These are phyloP conservation scores for Tetragonula carbonaria DNA, from an alignment of 2,888 invertebrate genomes.

Conservation along the genomic window DNA sequence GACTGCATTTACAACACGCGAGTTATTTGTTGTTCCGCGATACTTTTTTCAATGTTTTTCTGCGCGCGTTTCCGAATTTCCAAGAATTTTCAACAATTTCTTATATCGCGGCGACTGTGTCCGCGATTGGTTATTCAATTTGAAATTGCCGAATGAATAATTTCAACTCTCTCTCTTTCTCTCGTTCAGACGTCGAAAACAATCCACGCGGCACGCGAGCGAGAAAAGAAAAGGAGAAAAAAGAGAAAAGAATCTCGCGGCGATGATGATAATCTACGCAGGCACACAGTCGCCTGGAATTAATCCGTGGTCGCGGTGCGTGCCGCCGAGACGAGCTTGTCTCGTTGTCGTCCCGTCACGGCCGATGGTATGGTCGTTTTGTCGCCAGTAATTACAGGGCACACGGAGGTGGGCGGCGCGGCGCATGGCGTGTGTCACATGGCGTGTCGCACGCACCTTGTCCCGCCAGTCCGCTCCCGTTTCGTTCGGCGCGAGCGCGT, in stretches of 20 bases:
- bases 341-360: conserved; percentile 74
- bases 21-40: background rate
- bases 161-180: background rate
- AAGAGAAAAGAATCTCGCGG: conserved; percentile 11
- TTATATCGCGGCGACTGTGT: too few relatives aligned
- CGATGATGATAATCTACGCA: conserved; percentile 26
- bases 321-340: conserved; percentile 56
- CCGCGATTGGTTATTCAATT: too few relatives aligned
- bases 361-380: conserved; percentile 70
- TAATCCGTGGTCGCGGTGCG: conserved; percentile 57
- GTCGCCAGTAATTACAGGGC: conserved; percentile 70
- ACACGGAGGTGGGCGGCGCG: conserved; percentile 70
- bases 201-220: conserved; percentile 10
- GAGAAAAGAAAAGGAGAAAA: background rate
- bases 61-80: too few relatives aligned
- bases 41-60: background rate
- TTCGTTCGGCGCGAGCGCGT: conserved; percentile 55
- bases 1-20: background rate
- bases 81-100: too few relatives aligned
- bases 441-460: conserved; percentile 72
- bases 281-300: conserved; percentile 25
- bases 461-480: conserved; percentile 17
- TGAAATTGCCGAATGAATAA: background rate
- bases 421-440: conserved; percentile 69
- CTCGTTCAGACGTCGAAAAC: background rate